phyloP scores from a whole-genome alignment of 2,113 vertebrate species.

The Phainopepla nitens region DNA sequence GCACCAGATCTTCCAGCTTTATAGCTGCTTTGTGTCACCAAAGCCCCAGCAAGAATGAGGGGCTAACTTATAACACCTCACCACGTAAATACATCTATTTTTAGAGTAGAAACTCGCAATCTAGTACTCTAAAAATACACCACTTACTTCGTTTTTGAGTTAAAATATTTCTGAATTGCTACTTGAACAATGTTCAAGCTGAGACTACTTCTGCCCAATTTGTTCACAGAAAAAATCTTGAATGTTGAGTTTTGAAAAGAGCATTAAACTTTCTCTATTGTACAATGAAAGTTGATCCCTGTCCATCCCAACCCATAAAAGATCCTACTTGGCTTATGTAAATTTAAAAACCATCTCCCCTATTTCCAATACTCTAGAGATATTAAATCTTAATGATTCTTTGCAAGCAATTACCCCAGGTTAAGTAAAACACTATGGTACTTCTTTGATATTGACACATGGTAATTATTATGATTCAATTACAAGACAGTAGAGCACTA shows the following conservation, averaged over 20 bases:
- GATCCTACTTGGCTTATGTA: not conserved
- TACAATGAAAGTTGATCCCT: not conserved
- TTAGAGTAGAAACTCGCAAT: not conserved
- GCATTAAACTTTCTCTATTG: not conserved
- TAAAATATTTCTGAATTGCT: not conserved
- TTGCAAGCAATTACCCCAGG: conserved; percentile 71
- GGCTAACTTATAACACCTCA: not conserved
- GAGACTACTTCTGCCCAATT: not conserved
- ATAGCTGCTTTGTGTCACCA: conserved; percentile 13
- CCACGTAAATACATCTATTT: not conserved
- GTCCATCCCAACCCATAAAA: not conserved
- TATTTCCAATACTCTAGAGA: conserved; percentile 14
- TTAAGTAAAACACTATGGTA: conserved; percentile 74
- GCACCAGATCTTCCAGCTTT: conserved; percentile 18
- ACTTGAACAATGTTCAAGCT: not conserved
- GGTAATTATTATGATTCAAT: conserved; percentile 76
- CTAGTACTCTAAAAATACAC: not conserved
- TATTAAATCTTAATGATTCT: conserved; percentile 40
- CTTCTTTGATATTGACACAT: conserved; percentile 52
- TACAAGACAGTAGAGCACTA: conserved; percentile 63
- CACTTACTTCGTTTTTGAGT: not conserved
- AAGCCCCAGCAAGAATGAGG: not conserved
- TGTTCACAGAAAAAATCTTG: not conserved
- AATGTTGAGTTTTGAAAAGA: not conserved
- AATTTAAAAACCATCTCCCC: not conserved